A percentile compares a stretch with the other conserved stretches of the same genome.
phyloP scores from a whole-genome alignment of 2,113 vertebrate genomes.

The Nothoprocta perdicaria region DNA sequence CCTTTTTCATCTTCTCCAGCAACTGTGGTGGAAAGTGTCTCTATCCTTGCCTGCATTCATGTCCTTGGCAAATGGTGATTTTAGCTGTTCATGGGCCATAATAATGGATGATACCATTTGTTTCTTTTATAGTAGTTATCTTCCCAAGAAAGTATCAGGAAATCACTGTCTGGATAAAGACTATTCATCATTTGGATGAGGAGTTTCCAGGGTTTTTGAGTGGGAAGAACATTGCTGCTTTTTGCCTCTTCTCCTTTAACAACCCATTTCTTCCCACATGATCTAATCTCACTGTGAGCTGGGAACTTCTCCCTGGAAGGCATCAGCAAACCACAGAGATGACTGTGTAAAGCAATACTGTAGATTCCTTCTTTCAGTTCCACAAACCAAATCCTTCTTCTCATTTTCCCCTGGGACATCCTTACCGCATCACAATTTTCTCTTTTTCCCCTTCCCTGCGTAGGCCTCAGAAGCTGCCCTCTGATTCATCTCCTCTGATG shows the following conservation, averaged over 20 bases:
- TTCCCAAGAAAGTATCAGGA: background rate
- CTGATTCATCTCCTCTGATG: accelerated
- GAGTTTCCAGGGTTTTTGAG: background rate
- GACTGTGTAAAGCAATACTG: background rate
- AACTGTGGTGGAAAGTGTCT: background rate
- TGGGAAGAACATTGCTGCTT: background rate
- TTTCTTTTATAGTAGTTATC: background rate
- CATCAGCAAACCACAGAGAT: background rate
- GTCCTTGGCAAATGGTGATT: background rate
- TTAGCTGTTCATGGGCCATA: background rate
- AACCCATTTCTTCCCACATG: accelerated
- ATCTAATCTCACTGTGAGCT: background rate
- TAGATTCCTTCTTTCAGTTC: too few relatives aligned
- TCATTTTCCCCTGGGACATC: background rate
- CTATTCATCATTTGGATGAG: accelerated
- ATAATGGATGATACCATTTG: background rate
- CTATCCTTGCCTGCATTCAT: accelerated
- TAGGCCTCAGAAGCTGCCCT: background rate
- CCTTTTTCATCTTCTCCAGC: background rate
- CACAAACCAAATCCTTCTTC: background rate
- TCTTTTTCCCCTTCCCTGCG: background rate
- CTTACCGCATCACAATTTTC: background rate
- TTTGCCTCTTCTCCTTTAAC: background rate
- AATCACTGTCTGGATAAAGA: background rate
- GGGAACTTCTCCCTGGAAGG: background rate